Base-by-base conservation (phyloP, 2,888 invertebrate genomes). In the Tipula unca region DNA sequence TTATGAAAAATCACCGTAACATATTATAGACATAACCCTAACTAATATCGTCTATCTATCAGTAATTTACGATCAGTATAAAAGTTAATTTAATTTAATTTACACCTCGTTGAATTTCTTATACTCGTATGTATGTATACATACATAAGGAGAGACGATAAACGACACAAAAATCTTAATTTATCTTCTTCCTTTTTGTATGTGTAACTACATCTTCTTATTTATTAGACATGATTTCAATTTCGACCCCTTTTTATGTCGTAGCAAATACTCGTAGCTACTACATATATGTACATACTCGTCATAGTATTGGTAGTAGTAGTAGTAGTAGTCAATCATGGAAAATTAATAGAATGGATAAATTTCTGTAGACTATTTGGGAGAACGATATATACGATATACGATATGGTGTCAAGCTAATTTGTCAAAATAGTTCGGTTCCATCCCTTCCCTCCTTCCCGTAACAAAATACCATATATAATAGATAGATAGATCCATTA, bases 51-150 rank as follows among this genome's bases (percentile, higher is more conserved):
- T 54, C 48, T 54, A 25, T 69, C 69, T 69, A 69, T 69, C 69
- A 25, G 25, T 69, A 69, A 69, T 69, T 69, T 69, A 69, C 69
- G 69, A 69, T 69, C 69, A 25, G 69, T 69, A 69, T 69, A 48
- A 48, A 69, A 69, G 69, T 69, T 69, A 69, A 69, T 69, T 69
- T 69, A 69, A 69, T 69, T 69, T 69, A 69, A 69, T 69, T 69
- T 25, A 69, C 69, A 69, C 69, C 69, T 69, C 69, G 69, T 69
- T 69, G 69, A 69, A 25, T 54, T 17, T 54, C 48, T 54, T 54
- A 13, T 39, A 39, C 10, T 2, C 10, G 48, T 54, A 17, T 17
- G 17, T 25, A 25, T 25, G 10, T 25, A 6, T 69, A 20, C 25
- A 10, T 25, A 25, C 3, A 17, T 25, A 69, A 10, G n/a, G 69